Percentiles rank a stretch among this genome's conserved stretches.
These are phyloP conservation scores for Aurelia sp. DNA, from an alignment of 30 jellyfish, hydroid and myxozoan genomes.

Conservation along the genomic window DNA sequence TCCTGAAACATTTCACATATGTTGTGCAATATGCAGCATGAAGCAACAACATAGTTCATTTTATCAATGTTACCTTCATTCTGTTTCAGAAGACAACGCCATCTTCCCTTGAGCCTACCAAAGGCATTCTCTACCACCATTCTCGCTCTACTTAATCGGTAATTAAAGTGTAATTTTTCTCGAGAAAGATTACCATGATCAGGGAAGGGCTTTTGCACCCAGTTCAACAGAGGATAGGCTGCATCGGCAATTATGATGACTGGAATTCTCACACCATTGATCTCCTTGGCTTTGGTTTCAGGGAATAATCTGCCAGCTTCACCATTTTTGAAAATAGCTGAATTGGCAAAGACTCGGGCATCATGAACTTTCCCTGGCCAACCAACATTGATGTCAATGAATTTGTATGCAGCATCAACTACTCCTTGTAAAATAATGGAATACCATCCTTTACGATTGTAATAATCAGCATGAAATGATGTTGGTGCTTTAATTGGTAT, in stretches of 20 bases:
- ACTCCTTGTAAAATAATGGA: no score
- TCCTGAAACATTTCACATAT: constrained; percentile 25
- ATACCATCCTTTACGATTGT: constrained; percentile 34
- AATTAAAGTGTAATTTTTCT: constrained; percentile 28
- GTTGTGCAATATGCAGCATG: constrained; percentile 51
- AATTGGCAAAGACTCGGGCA: no score
- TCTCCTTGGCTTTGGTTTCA: constrained; percentile 26
- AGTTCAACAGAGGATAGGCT: constrained; percentile 23
- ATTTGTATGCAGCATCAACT: no score
- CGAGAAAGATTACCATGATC: constrained; percentile 30
- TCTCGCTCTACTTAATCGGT: constrained; percentile 62
- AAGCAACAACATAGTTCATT: constrained; percentile 11
- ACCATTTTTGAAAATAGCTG: no score
- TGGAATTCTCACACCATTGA: constrained; percentile 25
- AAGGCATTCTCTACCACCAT: constrained; percentile 68
- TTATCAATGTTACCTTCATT: constrained; percentile 8
- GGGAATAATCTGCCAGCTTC: constrained; percentile 14
- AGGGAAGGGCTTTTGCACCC: constrained; percentile 38
- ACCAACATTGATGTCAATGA: no score
- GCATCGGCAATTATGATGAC: constrained; percentile 28
- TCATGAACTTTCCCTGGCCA: no score
- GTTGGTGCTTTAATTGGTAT: constrained; percentile 31
- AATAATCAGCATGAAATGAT: constrained; percentile 21
- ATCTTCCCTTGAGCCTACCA: constrained; percentile 59
- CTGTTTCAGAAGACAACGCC: constrained; percentile 12